Percentiles rank a stretch among this genome's conserved stretches.
Conservation (phyloP, 2,113 vertebrate species). For the Glareola pratincola region DNA sequence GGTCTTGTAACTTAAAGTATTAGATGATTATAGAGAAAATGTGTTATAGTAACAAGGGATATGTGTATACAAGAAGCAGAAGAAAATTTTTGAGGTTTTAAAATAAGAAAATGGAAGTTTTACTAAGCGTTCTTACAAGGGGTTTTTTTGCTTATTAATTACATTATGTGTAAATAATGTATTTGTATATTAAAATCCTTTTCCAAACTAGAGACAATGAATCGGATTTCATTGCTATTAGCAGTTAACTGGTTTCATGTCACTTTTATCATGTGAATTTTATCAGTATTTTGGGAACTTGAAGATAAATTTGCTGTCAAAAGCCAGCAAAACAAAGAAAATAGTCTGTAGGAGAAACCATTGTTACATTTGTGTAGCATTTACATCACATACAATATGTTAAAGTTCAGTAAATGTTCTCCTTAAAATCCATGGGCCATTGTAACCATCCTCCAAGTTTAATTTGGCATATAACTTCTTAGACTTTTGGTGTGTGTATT, state of each 20-base stretch:
- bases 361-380: not conserved
- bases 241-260: not conserved
- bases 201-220: not conserved
- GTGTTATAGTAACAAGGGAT: not conserved
- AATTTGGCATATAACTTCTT: not conserved
- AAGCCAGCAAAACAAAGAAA: not conserved
- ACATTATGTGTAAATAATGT: not conserved
- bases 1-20: not conserved
- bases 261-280: not conserved
- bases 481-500: not conserved
- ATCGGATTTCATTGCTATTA: not conserved
- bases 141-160: not conserved
- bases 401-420: not conserved
- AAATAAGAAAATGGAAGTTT: not conserved
- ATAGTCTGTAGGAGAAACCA: not conserved
- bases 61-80: not conserved
- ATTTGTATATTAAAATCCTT: not conserved
- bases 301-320: not conserved
- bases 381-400: not conserved
- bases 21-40: not conserved
- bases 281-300: not conserved
- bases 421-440: not conserved
- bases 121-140: not conserved
- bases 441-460: not conserved
- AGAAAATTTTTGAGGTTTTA: not conserved